Percentiles rank a stretch among this genome's conserved stretches.
Evolutionary conservation across 2,113 vertebrate species (phyloP).

Genomic region (Onychorhynchus coronatus): DNA sequence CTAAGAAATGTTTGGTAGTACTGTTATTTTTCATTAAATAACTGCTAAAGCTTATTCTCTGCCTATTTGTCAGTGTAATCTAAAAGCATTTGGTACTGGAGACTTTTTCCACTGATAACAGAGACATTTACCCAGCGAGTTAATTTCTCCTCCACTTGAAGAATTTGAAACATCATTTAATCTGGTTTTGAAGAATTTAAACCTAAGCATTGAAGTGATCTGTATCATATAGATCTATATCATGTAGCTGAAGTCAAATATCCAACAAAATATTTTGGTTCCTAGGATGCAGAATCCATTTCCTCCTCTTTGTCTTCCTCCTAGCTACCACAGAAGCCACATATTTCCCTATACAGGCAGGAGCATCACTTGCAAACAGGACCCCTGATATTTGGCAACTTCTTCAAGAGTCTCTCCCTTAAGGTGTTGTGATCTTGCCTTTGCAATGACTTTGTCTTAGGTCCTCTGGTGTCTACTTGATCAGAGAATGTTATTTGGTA

Average conservation of each 20-base stretch:
- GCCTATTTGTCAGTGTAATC: background rate
- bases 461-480: background rate
- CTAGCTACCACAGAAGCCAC: background rate
- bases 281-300: background rate
- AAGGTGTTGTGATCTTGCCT: background rate
- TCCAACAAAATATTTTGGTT: background rate
- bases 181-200: background rate
- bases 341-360: background rate
- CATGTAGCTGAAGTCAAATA: background rate
- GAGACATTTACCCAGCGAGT: background rate
- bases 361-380: rapidly evolving
- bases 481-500: background rate
- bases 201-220: background rate
- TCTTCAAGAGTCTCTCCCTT: background rate
- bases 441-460: background rate
- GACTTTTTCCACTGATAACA: background rate
- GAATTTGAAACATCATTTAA: background rate
- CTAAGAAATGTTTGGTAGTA: background rate
- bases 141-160: background rate
- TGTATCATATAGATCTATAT: background rate
- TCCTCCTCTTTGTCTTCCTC: background rate
- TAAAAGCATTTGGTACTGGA: background rate
- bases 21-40: background rate
- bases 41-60: background rate
- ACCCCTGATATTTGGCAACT: background rate